Base-by-base conservation (phyloP, 2,888 invertebrate species). In the Eledone cirrhosa region DNA sequence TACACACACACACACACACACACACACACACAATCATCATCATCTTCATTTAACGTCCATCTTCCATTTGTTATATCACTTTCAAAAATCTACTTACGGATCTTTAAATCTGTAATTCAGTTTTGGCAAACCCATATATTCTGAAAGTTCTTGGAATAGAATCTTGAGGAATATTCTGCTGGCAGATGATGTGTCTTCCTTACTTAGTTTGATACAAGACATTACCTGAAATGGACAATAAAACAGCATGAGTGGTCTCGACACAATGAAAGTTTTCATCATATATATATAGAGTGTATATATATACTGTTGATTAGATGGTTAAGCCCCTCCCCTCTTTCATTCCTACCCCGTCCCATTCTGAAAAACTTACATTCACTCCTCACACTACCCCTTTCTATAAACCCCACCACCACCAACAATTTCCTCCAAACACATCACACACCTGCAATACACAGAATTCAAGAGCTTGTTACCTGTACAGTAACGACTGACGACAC, bases 161-260 rank as follows among this genome's bases (percentile, higher is more conserved):
- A 98, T 98, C 92, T 99, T 99, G 80, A 99, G 96, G 89, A 98
- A 99, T 87, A 99, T 97, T 84, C 99, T 93, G 89, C 97, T 97
- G 0, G 98, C 97, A 84, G 98, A 98, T 0, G 98, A 98, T 0
- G 99, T 99, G 84, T 99, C 98, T 80, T 98, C 97, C 91, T 99
- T 98, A 86, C 97, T 99, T 77, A 99, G 91, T 87, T 94, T 95
- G 77, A 99, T 96, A 86, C 95, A 95, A 24, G 94, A 94, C 82
- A 99, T 90, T 0, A 96, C 97, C 90, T 95, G 29, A 31, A 69
- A 69, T n/a, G n/a, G 8, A 19, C 22, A 19, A 41, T 41, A 41
- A 69, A n/a, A 31, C 13, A 67, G 22, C n/a, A 22, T 24, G 27
- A 22, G 1, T 22, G n/a, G 5, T n/a, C n/a, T 53, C 19, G 2